A percentile compares a stretch with the other conserved stretches of the same genome.
These are phyloP conservation scores for Dryococelus australis DNA, from an alignment of 2,888 invertebrate species.

Conservation along the genomic window DNA sequence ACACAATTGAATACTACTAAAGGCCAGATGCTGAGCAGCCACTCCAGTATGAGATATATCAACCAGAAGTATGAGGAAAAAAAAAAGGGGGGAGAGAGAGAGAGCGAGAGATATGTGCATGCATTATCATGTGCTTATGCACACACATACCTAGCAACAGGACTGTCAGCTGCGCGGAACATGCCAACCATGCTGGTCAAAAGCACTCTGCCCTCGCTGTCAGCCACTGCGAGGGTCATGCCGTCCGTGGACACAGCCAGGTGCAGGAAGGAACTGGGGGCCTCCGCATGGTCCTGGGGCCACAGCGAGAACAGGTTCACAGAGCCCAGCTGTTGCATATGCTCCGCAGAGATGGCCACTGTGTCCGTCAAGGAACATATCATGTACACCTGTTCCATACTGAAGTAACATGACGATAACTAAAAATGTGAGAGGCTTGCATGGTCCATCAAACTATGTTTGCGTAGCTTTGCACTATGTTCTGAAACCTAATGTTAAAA, in stretches of 20 bases:
- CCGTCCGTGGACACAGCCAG: slow-evolving; percentile 36
- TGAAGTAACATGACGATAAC: too few species aligned
- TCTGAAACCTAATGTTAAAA: too few species aligned
- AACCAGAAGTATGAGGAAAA: too few species aligned
- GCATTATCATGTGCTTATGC: too few species aligned
- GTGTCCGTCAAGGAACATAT: slow-evolving; percentile 36
- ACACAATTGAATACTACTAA: too few species aligned
- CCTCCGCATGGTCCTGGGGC: slow-evolving; percentile 22
- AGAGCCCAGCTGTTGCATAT: slow-evolving; percentile 33
- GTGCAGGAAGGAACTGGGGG: slow-evolving; percentile 23
- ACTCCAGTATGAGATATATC: too few species aligned
- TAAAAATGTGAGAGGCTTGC: too few species aligned
- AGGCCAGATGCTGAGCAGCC: too few species aligned
- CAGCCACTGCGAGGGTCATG: slow-evolving; percentile 29
- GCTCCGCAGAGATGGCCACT: slow-evolving; percentile 37
- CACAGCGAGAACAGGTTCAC: slow-evolving; percentile 37
- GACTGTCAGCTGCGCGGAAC: not conserved
- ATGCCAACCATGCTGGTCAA: slow-evolving; percentile 21
- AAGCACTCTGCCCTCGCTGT: slow-evolving; percentile 28
- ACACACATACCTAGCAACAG: slow-evolving; percentile 20
- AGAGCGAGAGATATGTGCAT: too few species aligned
- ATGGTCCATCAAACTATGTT: too few species aligned
- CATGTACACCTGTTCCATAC: not conserved
- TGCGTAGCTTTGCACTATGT: too few species aligned
- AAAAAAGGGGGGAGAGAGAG: too few species aligned